Percentiles rank a stretch among this genome's conserved stretches.
phyloP scores from a whole-genome alignment of 2,888 invertebrate genomes.

The Morpho achilles region DNA sequence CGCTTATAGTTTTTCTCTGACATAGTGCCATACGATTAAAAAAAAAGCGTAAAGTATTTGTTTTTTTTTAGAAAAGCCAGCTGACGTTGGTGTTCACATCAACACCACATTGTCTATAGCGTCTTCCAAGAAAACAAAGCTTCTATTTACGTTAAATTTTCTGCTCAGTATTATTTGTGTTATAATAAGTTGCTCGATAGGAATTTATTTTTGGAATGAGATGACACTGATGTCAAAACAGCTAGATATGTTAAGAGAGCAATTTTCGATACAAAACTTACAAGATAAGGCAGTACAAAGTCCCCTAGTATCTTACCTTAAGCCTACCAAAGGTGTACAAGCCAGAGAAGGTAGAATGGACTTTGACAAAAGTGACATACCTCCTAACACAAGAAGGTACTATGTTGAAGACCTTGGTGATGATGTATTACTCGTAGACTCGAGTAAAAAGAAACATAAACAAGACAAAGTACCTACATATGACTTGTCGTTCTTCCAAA shows the following conservation, averaged over 20 bases:
- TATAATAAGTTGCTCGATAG: conserved; percentile 58
- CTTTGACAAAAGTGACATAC: conserved; percentile 31
- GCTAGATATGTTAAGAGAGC: conserved; percentile 57
- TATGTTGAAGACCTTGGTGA: conserved; percentile 65
- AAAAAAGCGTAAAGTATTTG: conserved; percentile 28
- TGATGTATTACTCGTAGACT: conserved; percentile 62
- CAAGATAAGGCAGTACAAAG: conserved; percentile 47
- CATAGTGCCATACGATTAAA: too few relatives aligned
- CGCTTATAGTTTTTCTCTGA: too few relatives aligned
- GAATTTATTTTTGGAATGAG: conserved; percentile 70
- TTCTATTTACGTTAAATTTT: conserved; percentile 66
- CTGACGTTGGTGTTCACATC: conserved; percentile 69
- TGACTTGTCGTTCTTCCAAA: conserved; percentile 47
- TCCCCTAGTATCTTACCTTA: conserved; percentile 43
- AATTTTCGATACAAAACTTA: conserved; percentile 47
- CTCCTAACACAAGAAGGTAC: conserved; percentile 45
- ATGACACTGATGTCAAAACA: conserved; percentile 61
- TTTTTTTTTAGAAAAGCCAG: conserved; percentile 57
- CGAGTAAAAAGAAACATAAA: conserved; percentile 54
- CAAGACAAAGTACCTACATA: conserved; percentile 41
- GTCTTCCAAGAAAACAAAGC: conserved; percentile 74
- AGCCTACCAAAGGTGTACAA: conserved; percentile 38
- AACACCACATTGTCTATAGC: conserved; percentile 70
- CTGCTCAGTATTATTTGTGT: conserved; percentile 62
- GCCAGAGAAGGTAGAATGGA: conserved; percentile 48